A percentile compares a stretch with the other conserved stretches of the same genome.
These are phyloP conservation scores for Zygogramma bicolorata DNA, from an alignment of 2,888 invertebrate species.

Conservation along the genomic window DNA sequence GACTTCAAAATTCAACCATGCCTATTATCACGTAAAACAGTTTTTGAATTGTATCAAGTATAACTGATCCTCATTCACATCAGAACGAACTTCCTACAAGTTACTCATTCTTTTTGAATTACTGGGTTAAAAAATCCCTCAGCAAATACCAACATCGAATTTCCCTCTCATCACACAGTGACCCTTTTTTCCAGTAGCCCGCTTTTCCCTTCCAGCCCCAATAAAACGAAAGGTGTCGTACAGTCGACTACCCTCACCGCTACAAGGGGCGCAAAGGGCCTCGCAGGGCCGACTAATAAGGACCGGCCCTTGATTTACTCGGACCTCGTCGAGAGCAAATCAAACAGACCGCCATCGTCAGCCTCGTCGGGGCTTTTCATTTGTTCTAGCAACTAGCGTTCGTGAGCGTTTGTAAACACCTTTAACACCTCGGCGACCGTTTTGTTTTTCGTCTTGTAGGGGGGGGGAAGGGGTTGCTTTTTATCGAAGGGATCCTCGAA, in stretches of 20 bases:
- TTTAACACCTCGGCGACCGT: conserved; percentile 16
- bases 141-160: too few relatives aligned
- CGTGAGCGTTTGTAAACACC: conserved; percentile 36
- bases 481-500: too few relatives aligned
- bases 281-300: conserved; percentile 31
- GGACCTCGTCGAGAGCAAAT: conserved; percentile 34
- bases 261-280: background rate
- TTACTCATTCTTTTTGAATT: too few relatives aligned
- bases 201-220: background rate
- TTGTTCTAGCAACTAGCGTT: conserved; percentile 22
- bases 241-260: background rate
- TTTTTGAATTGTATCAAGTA: too few relatives aligned
- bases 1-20: too few relatives aligned
- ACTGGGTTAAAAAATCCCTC: too few relatives aligned
- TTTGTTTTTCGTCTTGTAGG: conserved; percentile 5
- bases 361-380: conserved; percentile 28
- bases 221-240: background rate
- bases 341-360: conserved; percentile 32
- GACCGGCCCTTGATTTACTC: conserved; percentile 37
- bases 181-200: too few relatives aligned
- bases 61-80: too few relatives aligned
- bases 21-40: too few relatives aligned
- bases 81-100: too few relatives aligned
- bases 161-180: too few relatives aligned
- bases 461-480: background rate